Percentiles rank a stretch among this genome's conserved stretches.
phyloP scores from a whole-genome alignment of 2,888 invertebrate species.

The Drosophila sordidula region DNA sequence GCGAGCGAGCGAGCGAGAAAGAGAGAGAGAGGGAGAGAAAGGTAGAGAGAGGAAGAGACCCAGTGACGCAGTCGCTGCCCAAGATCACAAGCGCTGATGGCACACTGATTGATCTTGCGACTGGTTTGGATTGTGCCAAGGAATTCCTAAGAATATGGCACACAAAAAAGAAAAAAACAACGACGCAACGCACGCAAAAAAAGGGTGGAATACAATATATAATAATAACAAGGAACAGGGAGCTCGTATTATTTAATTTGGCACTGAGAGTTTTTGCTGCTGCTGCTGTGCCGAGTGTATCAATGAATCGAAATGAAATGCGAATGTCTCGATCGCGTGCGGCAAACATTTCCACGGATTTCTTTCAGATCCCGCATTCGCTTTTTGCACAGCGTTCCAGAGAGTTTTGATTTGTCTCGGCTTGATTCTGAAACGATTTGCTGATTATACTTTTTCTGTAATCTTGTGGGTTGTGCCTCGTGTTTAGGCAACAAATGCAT shows the following conservation, averaged over 20 bases:
- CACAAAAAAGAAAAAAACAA: constrained; percentile 42
- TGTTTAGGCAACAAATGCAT: constrained; percentile 63
- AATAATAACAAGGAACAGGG: constrained; percentile 72
- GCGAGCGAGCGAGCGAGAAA: not conserved
- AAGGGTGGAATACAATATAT: constrained; percentile 79
- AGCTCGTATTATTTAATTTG: constrained; percentile 77
- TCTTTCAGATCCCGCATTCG: constrained; percentile 31
- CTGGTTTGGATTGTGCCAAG: constrained; percentile 62
- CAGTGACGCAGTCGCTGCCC: constrained; percentile 31
- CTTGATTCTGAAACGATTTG: constrained; percentile 33
- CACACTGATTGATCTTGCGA: constrained; percentile 76
- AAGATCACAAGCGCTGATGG: constrained; percentile 50
- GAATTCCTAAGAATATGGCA: constrained; percentile 71
- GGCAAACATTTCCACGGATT: constrained; percentile 71
- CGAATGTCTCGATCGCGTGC: constrained; percentile 79
- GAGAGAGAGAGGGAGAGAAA: not conserved
- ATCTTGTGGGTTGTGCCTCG: constrained; percentile 55
- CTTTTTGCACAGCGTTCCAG: constrained; percentile 29
- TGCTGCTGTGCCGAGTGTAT: constrained; percentile 50
- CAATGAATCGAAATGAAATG: constrained; percentile 75
- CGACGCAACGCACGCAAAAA: constrained; percentile 63
- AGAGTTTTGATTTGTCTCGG: constrained; percentile 68
- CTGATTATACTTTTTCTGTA: constrained; percentile 46
- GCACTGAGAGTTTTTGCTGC: constrained; percentile 45
- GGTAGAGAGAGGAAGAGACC: constrained; percentile 11